Percentiles rank a stretch among this genome's conserved stretches.
These are phyloP conservation scores for Pseudochromis fuscus DNA, from an alignment of 2,797 vertebrate genomes.

Conservation along the genomic window DNA sequence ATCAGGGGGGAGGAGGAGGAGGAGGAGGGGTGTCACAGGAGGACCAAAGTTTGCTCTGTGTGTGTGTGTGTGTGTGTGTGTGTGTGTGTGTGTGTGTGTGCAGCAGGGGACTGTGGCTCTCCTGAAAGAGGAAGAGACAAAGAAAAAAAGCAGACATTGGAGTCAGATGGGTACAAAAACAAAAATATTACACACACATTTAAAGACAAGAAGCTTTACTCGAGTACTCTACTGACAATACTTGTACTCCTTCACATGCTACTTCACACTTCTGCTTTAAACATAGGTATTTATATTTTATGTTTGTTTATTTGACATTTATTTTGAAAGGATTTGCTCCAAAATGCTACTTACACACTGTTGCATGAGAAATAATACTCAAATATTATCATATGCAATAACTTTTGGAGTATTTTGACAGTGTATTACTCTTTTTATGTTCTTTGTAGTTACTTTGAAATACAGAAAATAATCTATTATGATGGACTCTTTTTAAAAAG, in stretches of 20 bases:
- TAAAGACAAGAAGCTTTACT: too few species aligned
- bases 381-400: too few species aligned
- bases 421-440: not conserved
- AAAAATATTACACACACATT: too few species aligned
- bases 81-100: slow-evolving; percentile 24
- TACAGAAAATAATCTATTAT: too few species aligned
- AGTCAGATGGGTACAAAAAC: slow-evolving; percentile 34
- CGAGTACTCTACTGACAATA: too few species aligned
- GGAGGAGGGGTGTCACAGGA: slow-evolving; percentile 38
- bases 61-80: slow-evolving; percentile 39
- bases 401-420: not conserved
- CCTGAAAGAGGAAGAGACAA: slow-evolving; percentile 68
- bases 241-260: too few species aligned
- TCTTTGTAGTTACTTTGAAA: not conserved
- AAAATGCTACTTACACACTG: not conserved
- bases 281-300: too few species aligned
- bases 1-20: slow-evolving; percentile 23
- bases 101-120: slow-evolving; percentile 39
- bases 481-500: too few species aligned
- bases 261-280: too few species aligned
- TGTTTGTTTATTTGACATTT: not conserved
- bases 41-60: slow-evolving; percentile 48
- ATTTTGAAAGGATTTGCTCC: too few species aligned
- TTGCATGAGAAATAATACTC: not conserved
- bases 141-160: slow-evolving; percentile 51